A percentile compares a stretch with the other conserved stretches of the same genome.
These are phyloP conservation scores for Clarias laeviceps DNA, from an alignment of 2,797 vertebrate genomes.

Conservation along the genomic window DNA sequence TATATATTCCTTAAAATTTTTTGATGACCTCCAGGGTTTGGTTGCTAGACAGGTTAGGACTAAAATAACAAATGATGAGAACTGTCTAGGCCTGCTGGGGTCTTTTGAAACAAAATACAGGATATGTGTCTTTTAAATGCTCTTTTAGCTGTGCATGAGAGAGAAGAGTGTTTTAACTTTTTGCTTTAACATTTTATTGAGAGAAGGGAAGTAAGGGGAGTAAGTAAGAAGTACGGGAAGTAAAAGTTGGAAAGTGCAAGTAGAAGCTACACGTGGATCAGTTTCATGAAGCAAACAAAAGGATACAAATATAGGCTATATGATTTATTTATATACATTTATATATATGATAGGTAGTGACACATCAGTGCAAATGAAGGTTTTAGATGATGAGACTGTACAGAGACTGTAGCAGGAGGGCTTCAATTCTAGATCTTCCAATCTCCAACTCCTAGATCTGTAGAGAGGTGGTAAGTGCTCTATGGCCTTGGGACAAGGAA, in stretches of 20 bases:
- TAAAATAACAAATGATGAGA: constrained; percentile 51
- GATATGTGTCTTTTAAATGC: constrained; percentile 63
- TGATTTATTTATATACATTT: too few species aligned
- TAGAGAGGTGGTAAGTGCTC: too few species aligned
- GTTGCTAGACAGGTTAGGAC: constrained; percentile 68
- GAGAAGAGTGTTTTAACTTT: not conserved
- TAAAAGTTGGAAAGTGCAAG: not conserved
- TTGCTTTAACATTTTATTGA: not conserved
- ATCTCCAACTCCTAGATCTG: too few species aligned
- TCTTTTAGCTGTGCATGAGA: not conserved
- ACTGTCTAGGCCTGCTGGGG: constrained; percentile 35
- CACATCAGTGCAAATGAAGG: too few species aligned
- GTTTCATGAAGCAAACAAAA: not conserved
- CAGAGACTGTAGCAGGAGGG: too few species aligned
- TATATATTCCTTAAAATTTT: constrained; percentile 54
- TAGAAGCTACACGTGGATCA: not conserved
- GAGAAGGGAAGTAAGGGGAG: not conserved
- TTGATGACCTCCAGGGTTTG: constrained; percentile 74
- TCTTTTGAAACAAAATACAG: constrained; percentile 58
- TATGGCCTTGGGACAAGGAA: too few species aligned
- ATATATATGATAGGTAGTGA: too few species aligned
- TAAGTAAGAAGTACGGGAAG: not conserved
- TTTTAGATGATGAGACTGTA: too few species aligned
- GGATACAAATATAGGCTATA: too few species aligned
- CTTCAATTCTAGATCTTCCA: too few species aligned